Evolutionary conservation across 35 echinoderm and acorn worm genomes (phyloP), one percentile per base, ranked within the genome.

Genomic region (Ophiothrix spiculata): DNA sequence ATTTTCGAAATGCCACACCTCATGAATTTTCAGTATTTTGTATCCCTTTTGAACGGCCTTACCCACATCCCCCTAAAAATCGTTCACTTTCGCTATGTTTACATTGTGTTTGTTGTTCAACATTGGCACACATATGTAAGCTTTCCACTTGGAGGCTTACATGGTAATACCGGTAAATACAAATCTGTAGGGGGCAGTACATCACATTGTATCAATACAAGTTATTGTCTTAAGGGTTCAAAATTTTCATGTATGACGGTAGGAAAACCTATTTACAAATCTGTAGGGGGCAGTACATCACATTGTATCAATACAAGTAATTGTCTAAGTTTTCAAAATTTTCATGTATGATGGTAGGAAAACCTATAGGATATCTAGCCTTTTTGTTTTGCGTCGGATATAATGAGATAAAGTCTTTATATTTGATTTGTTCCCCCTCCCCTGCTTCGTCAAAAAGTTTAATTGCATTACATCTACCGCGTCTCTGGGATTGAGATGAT

Each of bases 1-100:
- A 35, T 81, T 4, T 41, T 79, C 32, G 56, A 79, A 92, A 75
- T 92, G 90, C 90, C 90, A 92, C 0, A 87, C 89, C 82, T 92
- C 89, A 12, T 69, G 28, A 16, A 88, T 83, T 19, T 95, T 35
- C 0, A 76, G 10, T 37, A 92, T 63, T 15, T 1, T 38, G 74
- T 95, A 95, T 0, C 93, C 93, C 33, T 56, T 87, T 31, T 69
- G 17, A 33, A 91, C 79, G n/a, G 87, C 88, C 37, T 94, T 91
- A 90, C 88, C 93, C 93, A 94, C 10, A 85, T 81, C 8, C 93
- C 93, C 12, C 33, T 39, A 12, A 94, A 79, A 3, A 64, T 14
- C 88, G 19, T 23, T 75, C 56, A 0, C 75, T 29, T 17, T 64
- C 38, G 1, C 10, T 40, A 42, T 91, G 90, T 23, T 1, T 1